Base-by-base conservation (phyloP, 2,888 invertebrate genomes). In the Aproaerema taeniolella region DNA sequence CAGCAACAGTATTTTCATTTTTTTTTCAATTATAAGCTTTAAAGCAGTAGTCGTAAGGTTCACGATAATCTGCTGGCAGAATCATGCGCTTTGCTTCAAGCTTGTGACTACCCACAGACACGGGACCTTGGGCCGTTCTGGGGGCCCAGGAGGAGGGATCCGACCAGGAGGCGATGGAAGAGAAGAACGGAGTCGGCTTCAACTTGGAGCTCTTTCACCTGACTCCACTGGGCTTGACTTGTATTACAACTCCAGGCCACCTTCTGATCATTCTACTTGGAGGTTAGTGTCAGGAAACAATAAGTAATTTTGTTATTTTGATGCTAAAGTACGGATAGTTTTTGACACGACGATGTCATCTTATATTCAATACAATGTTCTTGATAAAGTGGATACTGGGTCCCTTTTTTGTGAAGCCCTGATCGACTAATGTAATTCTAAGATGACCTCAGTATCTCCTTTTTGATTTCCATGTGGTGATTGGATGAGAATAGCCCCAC, bases 231-330 rank as follows among this genome's bases (percentile, higher is more conserved):
- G 80, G 2, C 76, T 92, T 48, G 95, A 95, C 70, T 82, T 95
- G 45, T 95, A 95, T 71, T 95, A 95, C 68, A 94, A 94, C 66
- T 93, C 93, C 26, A 87, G 95, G 50, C 91, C 92, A 6, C 91
- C 90, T 35, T 88, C 89, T 20, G 88, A 88, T 55, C 82, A 87
- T 49, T 87, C 87, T 25, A 80, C 82, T 41, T 89, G 89, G 89
- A 88, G 89, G 80, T 85, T 63, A 55, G 35, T 45, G 26, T 20
- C n/a, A n/a, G n/a, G n/a, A n/a, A n/a, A n/a, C n/a, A n/a, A n/a
- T n/a, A n/a, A n/a, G n/a, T n/a, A n/a, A n/a, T n/a, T n/a, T n/a
- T n/a, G n/a, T n/a, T n/a, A n/a, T n/a, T n/a, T n/a, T n/a, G n/a
- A n/a, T n/a, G n/a, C n/a, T n/a, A n/a, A n/a, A n/a, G n/a, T n/a